Conservation (phyloP, 2,113 vertebrate species). For the Thinocorus orbignyianus region DNA sequence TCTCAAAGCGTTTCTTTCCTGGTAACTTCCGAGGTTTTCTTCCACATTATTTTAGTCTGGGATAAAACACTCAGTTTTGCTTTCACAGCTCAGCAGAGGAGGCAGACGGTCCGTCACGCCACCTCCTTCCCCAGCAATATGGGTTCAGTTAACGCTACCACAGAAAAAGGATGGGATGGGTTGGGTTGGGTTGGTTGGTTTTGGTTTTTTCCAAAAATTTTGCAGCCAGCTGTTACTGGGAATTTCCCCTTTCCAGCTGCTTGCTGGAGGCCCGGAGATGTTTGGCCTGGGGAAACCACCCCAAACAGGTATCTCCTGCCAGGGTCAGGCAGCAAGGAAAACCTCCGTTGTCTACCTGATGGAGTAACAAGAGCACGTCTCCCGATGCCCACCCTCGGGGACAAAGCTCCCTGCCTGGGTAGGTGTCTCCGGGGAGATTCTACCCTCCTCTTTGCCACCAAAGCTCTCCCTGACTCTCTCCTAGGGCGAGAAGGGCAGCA, state of each 20-base stretch:
- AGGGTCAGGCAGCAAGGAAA: background rate
- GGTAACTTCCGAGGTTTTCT: background rate
- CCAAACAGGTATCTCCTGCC: background rate
- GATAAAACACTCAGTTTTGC: background rate
- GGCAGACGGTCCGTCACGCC: fast-evolving
- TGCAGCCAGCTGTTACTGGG: background rate
- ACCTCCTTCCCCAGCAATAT: background rate
- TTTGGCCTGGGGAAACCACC: background rate
- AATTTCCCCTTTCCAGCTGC: background rate
- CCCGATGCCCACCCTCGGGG: fast-evolving
- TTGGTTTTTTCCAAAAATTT: background rate
- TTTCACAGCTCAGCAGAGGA: background rate
- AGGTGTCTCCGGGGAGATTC: background rate
- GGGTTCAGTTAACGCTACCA: background rate
- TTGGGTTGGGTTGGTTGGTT: fast-evolving
- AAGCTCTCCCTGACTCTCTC: background rate
- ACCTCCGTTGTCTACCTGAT: fast-evolving
- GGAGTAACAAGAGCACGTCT: background rate
- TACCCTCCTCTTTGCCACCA: background rate
- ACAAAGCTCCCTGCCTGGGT: background rate
- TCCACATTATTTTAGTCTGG: background rate
- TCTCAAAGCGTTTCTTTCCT: background rate
- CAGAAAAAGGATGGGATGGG: background rate
- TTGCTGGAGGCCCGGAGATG: background rate
- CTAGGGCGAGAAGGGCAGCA: conserved; percentile 84